These are phyloP conservation scores for Himalopsyche kuldschensis DNA, from an alignment of 2,888 invertebrate genomes.

Conservation along the genomic window DNA sequence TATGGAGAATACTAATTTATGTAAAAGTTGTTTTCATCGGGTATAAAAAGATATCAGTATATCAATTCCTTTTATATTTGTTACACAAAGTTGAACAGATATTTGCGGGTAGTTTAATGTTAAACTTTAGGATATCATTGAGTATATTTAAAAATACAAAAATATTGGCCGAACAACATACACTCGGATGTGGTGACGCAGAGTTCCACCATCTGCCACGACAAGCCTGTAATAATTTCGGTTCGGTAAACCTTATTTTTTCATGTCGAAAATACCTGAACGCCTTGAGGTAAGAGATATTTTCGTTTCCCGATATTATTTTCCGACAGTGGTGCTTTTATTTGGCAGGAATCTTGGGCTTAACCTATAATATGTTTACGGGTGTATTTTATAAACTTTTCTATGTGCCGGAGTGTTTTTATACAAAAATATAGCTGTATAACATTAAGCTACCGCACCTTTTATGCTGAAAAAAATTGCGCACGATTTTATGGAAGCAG, in stretches of 20 bases:
- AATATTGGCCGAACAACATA: not conserved
- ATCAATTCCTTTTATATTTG: too few relatives aligned
- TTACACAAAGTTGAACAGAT: not conserved
- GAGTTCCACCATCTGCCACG: not conserved
- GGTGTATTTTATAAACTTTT: not conserved
- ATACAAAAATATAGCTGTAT: not conserved
- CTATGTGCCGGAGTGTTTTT: not conserved
- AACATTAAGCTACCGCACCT: not conserved
- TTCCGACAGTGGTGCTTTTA: not conserved
- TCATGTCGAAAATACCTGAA: slow-evolving; percentile 2
- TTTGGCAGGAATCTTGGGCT: not conserved
- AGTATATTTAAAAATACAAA: not conserved
- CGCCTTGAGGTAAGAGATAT: not conserved
- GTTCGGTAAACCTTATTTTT: not conserved
- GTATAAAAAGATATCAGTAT: too few relatives aligned
- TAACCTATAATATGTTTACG: not conserved
- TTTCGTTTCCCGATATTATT: slow-evolving; percentile 4
- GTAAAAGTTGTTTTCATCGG: too few relatives aligned
- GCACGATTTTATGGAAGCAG: not conserved
- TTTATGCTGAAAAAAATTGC: not conserved
- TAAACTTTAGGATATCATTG: not conserved
- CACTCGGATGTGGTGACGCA: not conserved
- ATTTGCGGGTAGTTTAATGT: not conserved
- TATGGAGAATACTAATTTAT: too few relatives aligned
- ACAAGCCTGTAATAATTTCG: not conserved